A percentile compares a stretch with the other conserved stretches of the same genome.
Conservation (phyloP, 2,888 invertebrate genomes). For the Plagodis pulveraria region DNA sequence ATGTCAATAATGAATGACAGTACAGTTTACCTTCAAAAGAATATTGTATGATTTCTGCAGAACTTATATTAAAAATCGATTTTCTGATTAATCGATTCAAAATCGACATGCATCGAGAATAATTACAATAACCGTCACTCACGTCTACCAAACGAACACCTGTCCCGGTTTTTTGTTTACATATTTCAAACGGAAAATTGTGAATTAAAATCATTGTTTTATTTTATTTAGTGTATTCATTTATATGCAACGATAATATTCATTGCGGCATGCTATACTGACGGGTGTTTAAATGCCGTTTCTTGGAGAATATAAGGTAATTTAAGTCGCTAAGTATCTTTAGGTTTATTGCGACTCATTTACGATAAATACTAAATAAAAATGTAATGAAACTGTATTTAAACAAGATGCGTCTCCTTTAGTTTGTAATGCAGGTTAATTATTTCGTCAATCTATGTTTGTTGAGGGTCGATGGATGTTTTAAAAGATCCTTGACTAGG, state of each 20-base stretch:
- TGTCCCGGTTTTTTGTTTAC: constrained; percentile 69
- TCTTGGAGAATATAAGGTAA: constrained; percentile 30
- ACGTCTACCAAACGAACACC: constrained; percentile 49
- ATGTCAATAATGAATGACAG: too few species aligned
- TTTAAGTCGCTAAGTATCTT: not conserved
- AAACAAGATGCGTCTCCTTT: not conserved
- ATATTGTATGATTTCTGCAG: too few species aligned
- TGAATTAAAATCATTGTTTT: constrained; percentile 57
- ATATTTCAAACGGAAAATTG: constrained; percentile 52
- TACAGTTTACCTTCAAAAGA: too few species aligned
- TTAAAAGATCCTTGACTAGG: too few species aligned
- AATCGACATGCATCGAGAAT: too few species aligned
- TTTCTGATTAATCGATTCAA: too few species aligned
- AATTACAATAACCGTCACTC: constrained; percentile 52
- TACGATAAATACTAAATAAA: constrained; percentile 18
- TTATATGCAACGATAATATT: constrained; percentile 16
- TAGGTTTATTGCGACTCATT: not conserved
- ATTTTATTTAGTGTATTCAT: constrained; percentile 11
- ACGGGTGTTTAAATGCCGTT: constrained; percentile 18
- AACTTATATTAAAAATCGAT: too few species aligned
- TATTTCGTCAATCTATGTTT: too few species aligned
- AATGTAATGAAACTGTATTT: not conserved
- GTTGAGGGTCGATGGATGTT: too few species aligned
- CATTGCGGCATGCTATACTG: not conserved
- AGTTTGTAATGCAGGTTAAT: too few species aligned